A percentile compares a stretch with the other conserved stretches of the same genome.
These are phyloP conservation scores for Saimiri boliviensis DNA, from an alignment of 2,113 vertebrate genomes.

Conservation along the genomic window DNA sequence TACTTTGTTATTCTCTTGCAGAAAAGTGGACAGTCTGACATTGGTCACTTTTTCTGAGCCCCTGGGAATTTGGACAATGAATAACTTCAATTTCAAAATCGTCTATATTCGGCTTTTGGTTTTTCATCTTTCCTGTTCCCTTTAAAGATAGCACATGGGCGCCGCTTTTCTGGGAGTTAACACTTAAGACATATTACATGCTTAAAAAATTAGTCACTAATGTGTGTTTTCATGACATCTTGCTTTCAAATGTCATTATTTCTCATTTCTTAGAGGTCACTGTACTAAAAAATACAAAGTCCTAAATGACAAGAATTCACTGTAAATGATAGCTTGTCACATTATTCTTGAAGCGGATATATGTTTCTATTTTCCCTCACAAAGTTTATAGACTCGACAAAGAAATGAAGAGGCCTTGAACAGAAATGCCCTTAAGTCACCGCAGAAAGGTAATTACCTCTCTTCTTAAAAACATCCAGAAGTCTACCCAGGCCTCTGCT, in stretches of 20 bases:
- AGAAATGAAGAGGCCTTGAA: slow-evolving; percentile 52
- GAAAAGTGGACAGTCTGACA: neutral
- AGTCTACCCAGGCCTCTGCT: neutral
- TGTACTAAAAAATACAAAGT: neutral
- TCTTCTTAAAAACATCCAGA: slow-evolving; percentile 21
- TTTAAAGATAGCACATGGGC: neutral
- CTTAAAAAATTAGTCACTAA: slow-evolving; percentile 12
- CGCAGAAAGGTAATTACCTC: slow-evolving; percentile 48
- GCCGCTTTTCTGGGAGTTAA: neutral
- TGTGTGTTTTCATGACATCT: neutral
- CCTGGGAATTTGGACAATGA: neutral
- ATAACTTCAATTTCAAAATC: slow-evolving; percentile 21
- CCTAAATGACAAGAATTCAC: neutral
- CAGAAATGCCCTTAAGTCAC: slow-evolving; percentile 45
- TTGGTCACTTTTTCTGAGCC: slow-evolving; percentile 56
- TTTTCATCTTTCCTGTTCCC: neutral
- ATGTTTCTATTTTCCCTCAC: slow-evolving; percentile 34
- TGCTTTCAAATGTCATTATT: slow-evolving; percentile 17
- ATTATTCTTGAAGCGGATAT: neutral
- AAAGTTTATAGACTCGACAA: slow-evolving; percentile 46
- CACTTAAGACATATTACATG: neutral
- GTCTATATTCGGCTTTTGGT: neutral
- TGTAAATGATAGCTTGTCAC: slow-evolving; percentile 21
- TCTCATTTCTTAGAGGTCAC: slow-evolving; percentile 25
- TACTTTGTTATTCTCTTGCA: neutral